Percentiles rank a stretch among this genome's conserved stretches.
phyloP scores from a whole-genome alignment of 53 echinoderm and acorn worm species.

The Stichopus horrens region DNA sequence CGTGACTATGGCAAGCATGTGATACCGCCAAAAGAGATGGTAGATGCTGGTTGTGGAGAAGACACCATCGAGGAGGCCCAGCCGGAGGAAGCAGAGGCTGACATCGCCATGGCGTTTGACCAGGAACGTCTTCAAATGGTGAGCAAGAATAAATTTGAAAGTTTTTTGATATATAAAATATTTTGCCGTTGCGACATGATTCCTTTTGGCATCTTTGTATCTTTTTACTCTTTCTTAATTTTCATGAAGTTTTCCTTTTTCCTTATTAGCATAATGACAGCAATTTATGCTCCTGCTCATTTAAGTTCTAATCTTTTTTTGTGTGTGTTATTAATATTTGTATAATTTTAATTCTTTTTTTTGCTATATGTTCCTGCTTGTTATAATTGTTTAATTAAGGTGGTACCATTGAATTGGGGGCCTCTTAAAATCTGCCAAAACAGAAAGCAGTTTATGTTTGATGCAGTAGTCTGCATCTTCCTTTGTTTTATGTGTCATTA shows the following conservation, averaged over 20 bases:
- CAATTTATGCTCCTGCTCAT: no score
- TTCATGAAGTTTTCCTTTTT: no score
- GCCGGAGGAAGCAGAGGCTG: constrained; percentile 92
- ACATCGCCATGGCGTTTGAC: constrained; percentile 79
- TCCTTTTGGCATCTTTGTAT: no score
- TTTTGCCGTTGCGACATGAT: no score
- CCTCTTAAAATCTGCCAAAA: no score
- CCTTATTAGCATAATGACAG: no score
- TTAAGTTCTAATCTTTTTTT: no score
- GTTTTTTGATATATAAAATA: background rate
- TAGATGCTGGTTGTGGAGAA: constrained; percentile 86
- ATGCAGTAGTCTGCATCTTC: background rate
- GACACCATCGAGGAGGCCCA: constrained; percentile 82
- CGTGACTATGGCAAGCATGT: constrained; percentile 90
- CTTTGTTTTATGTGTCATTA: background rate
- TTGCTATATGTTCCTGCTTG: background rate
- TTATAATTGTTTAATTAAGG: background rate
- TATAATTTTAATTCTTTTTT: no score
- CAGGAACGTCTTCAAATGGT: constrained; percentile 69
- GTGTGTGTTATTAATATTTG: no score
- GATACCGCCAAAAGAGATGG: constrained; percentile 71
- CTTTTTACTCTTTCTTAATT: no score
- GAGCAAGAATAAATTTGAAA: background rate
- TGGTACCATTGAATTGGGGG: background rate
- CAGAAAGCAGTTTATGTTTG: background rate